These are phyloP conservation scores for Andrena dorsata DNA, from an alignment of 2,888 invertebrate genomes.

Conservation along the genomic window DNA sequence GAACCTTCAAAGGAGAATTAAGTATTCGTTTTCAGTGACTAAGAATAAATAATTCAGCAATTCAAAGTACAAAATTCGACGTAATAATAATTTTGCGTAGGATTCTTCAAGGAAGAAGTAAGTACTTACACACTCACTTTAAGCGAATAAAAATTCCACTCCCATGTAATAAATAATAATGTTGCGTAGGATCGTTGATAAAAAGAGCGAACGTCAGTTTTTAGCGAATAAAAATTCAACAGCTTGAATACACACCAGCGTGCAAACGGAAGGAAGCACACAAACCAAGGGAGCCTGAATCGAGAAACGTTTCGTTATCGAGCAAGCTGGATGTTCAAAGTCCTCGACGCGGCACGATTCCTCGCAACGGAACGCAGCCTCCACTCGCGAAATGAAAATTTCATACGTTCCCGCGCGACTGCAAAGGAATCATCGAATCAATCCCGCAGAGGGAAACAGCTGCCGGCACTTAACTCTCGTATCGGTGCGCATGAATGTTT, in stretches of 20 bases:
- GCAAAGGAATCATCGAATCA: constrained; percentile 23
- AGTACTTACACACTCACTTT: too few relatives aligned
- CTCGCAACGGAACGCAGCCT: neutral
- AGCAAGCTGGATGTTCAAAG: neutral
- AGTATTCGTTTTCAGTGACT: too few relatives aligned
- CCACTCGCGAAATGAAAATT: constrained; percentile 16
- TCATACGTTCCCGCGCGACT: constrained; percentile 11
- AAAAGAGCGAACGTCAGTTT: neutral
- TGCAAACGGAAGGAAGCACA: neutral
- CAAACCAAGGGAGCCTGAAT: neutral
- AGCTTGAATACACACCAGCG: neutral
- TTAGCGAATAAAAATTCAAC: neutral
- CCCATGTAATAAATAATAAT: neutral
- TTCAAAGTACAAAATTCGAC: too few relatives aligned
- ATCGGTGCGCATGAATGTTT: constrained; percentile 27
- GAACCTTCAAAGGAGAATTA: too few relatives aligned
- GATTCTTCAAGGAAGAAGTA: too few relatives aligned
- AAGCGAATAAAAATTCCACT: too few relatives aligned
- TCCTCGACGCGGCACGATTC: neutral
- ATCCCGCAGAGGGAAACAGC: constrained; percentile 4
- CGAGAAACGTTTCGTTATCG: neutral
- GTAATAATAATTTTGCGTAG: too few relatives aligned
- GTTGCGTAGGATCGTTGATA: neutral
- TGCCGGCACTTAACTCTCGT: constrained; percentile 22
- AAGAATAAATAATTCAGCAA: too few relatives aligned